A percentile compares a stretch with the other conserved stretches of the same genome.
These are phyloP conservation scores for Agrotis puta DNA, from an alignment of 2,888 invertebrate genomes.

Conservation along the genomic window DNA sequence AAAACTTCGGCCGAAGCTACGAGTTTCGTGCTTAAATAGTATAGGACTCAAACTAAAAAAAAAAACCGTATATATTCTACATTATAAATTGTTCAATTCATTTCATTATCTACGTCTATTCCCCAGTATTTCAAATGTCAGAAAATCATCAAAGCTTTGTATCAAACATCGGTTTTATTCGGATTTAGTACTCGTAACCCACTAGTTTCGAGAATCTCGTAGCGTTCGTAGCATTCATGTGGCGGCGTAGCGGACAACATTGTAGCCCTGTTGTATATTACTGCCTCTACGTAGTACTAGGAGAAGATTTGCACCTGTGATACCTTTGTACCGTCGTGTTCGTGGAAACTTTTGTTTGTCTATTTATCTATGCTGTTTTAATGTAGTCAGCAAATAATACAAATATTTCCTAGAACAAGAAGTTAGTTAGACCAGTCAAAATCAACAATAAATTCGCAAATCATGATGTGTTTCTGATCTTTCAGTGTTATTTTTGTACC, in stretches of 20 bases:
- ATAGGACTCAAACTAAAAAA: too few species aligned
- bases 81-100: not conserved
- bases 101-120: not conserved
- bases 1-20: too few species aligned
- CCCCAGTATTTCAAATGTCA: not conserved
- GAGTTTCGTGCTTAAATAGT: too few species aligned
- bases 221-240: slow-evolving; percentile 51
- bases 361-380: not conserved
- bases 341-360: not conserved
- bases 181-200: slow-evolving; percentile 21
- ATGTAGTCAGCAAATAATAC: too few species aligned
- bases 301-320: slow-evolving; percentile 41
- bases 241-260: slow-evolving; percentile 54
- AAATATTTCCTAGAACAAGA: too few species aligned
- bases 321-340: slow-evolving; percentile 1
- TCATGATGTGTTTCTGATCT: too few species aligned
- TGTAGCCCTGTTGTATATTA: slow-evolving; percentile 57
- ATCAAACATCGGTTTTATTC: not conserved
- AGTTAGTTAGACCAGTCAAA: too few species aligned
- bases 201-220: slow-evolving; percentile 44
- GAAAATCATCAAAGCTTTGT: slow-evolving; percentile 9
- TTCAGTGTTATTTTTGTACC: too few species aligned
- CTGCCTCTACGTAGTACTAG: slow-evolving; percentile 34
- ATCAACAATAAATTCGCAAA: too few species aligned
- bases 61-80: too few species aligned